Base-by-base conservation (phyloP, 2,113 vertebrate species). In the Noturus placidus region DNA sequence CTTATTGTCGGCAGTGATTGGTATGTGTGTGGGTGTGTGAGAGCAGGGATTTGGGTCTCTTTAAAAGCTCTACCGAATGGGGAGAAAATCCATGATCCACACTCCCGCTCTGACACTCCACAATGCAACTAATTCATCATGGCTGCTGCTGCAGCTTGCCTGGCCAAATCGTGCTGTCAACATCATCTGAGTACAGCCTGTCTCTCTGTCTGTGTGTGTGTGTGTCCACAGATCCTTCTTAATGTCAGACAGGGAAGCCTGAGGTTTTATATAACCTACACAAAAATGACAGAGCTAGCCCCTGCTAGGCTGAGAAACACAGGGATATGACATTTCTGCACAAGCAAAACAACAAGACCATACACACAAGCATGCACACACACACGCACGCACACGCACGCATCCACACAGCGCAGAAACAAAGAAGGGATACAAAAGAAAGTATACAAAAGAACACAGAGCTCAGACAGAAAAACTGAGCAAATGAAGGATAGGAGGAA, bases 221-320 rank as follows among this genome's bases (percentile, higher is more conserved):
- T 4, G 7, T 27, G 38, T 27, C 35, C 79, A 82, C 74, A 82
- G 82, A 87, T 50, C 50, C 35, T 52, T 89, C 74, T 84, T 90
- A 78, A 86, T 87, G 86, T 82, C 89, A 88, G 77, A 85, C 56
- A 38, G 38, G 13, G 65, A 79, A 69, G 67, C 84, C 65, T 79
- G n/a, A 50, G 74, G 81, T 86, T 88, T 89, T 81, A 87, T 81
- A 87, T 82, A 90, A 77, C 82, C 87, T 84, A 69, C 35, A 72
- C 35, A 33, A 77, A 88, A 81, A 88, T 84, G 84, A 86, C 84
- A 90, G 35, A 83, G 61, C 86, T 59, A 78, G 86, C 61, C 76
- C 84, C 46, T 84, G 27, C 86, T 80, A 50, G 65, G 79, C 57
- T 65, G 69, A 88, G 63, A 88, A 88, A 77, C 22, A 67, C 50